These are phyloP conservation scores for Orthochromis indermauri DNA, from an alignment of 2,113 vertebrate genomes.

Conservation along the genomic window DNA sequence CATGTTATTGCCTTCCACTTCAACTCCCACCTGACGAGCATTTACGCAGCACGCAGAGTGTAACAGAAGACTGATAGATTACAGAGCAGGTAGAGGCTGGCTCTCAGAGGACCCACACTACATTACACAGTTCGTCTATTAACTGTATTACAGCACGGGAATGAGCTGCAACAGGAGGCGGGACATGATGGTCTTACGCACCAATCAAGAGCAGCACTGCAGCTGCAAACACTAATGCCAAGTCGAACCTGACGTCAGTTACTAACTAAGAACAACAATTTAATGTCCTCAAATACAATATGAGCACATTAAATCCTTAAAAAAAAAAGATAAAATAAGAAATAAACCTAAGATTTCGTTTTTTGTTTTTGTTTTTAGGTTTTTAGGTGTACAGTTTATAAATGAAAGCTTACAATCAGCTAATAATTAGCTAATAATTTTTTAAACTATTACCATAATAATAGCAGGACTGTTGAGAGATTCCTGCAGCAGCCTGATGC, in stretches of 20 bases:
- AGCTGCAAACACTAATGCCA: neutral
- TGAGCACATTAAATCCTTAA: neutral
- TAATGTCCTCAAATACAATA: neutral
- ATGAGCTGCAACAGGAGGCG: neutral
- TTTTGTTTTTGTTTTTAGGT: neutral
- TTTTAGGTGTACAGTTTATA: neutral
- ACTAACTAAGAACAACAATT: neutral
- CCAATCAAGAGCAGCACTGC: neutral
- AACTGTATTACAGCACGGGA: conserved; percentile 6
- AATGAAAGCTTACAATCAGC: neutral
- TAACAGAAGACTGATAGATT: neutral
- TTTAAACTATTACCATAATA: neutral
- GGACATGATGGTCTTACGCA: neutral
- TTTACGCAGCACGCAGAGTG: neutral
- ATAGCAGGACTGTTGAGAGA: neutral
- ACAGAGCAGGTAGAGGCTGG: neutral
- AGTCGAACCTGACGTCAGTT: neutral
- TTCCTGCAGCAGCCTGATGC: neutral
- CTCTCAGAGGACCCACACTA: neutral
- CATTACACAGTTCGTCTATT: neutral
- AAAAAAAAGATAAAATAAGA: neutral
- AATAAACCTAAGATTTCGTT: accelerated
- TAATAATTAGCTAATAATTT: accelerated
- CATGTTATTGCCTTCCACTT: neutral
- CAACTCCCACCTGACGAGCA: neutral